Base-by-base conservation (phyloP, 2,113 vertebrate genomes). In the Synchiropus splendidus region DNA sequence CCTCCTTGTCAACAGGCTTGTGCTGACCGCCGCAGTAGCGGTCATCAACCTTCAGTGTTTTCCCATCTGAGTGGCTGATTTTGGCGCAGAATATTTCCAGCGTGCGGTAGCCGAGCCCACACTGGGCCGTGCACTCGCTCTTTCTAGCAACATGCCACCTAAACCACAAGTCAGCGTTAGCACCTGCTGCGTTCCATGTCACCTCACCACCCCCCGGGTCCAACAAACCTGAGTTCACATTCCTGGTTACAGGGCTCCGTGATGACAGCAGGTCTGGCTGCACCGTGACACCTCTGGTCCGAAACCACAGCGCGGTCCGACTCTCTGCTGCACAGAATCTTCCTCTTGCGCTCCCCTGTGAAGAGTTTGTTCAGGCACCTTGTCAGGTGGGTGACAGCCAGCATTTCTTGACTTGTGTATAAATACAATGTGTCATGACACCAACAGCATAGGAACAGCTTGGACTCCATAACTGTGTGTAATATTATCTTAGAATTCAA, bases 171-270 rank as follows among this genome's bases (percentile, higher is more conserved):
- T 6, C 2, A 48, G 1, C 5, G 13, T 21, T 2, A 41, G 12
- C 13, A 31, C 9, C 6, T 13, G 21, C 21, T 27, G 21, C n/a
- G n/a, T n/a, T n/a, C n/a, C n/a, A n/a, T n/a, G n/a, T n/a, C n/a
- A n/a, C n/a, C n/a, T n/a, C n/a, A n/a, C n/a, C n/a, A n/a, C n/a
- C n/a, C n/a, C n/a, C n/a, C n/a, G n/a, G n/a, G n/a, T n/a, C n/a
- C n/a, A n/a, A 64, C 74, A 44, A 39, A 98, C 95, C 92, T 93
- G 78, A 98, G 71, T 83, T 98, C 95, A 66, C 95, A 98, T 36
- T 97, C 92, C 13, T 80, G 85, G 76, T 90, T 85, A 36, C 95
- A 98, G 16, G 85, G 75, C 61, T 97, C 93, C 0, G 86, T 83
- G 69, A 92, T 31, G 34, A 86, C 80, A 8, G 74, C 74, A 12